Conservation (phyloP, 1,140 invertebrate genomes). For the Atta texana region DNA sequence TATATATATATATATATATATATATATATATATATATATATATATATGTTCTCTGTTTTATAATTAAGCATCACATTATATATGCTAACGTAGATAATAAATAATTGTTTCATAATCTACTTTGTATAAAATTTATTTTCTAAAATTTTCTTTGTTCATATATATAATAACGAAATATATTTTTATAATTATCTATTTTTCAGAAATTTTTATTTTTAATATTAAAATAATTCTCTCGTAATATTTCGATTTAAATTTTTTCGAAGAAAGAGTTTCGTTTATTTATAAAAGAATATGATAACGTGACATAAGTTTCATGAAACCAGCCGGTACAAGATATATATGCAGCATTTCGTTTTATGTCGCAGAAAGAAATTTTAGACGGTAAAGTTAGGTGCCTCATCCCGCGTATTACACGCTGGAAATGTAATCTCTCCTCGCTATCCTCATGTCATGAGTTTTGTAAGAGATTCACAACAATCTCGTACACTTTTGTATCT, state of each 20-base stretch:
- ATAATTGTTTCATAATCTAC: neutral
- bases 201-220: neutral
- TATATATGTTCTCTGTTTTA: neutral
- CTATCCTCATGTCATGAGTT: conserved; percentile 57
- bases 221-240: neutral
- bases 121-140: conserved; percentile 19
- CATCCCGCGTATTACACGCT: conserved; percentile 52
- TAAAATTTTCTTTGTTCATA: neutral
- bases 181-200: neutral
- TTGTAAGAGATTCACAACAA: conserved; percentile 55
- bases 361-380: conserved; percentile 60
- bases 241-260: neutral
- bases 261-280: neutral
- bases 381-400: conserved; percentile 51
- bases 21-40: too few relatives aligned
- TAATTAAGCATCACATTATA: conserved; percentile 27
- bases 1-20: neutral
- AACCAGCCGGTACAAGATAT: conserved; percentile 41
- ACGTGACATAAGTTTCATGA: conserved; percentile 11
- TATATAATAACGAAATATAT: neutral
- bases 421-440: conserved; percentile 60
- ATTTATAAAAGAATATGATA: conserved; percentile 27
- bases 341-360: conserved; percentile 50
- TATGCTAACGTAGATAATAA: neutral
- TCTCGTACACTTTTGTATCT: neutral